These are phyloP conservation scores for Gerosis bhagava DNA, from an alignment of 2,888 invertebrate genomes.

Conservation along the genomic window DNA sequence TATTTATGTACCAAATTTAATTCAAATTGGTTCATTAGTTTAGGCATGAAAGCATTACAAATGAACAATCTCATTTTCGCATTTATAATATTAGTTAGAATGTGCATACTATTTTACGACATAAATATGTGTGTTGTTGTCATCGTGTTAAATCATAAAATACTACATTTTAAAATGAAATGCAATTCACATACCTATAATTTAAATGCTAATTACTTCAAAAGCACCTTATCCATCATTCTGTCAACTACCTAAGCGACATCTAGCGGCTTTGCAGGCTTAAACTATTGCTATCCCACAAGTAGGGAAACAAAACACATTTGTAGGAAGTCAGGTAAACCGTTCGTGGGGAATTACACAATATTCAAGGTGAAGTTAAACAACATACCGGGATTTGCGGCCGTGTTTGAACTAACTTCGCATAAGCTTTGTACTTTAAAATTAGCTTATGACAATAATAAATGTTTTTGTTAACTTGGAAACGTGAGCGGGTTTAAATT, in stretches of 20 bases:
- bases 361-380: slow-evolving; percentile 29
- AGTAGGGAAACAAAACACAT: slow-evolving; percentile 21
- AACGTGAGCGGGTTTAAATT: too few species aligned
- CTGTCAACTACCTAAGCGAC: background rate
- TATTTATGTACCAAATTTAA: too few species aligned
- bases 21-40: too few species aligned
- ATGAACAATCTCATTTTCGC: too few species aligned
- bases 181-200: too few species aligned
- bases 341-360: slow-evolving; percentile 21
- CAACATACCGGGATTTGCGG: slow-evolving; percentile 24
- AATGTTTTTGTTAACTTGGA: slow-evolving; percentile 13
- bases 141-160: too few species aligned
- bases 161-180: too few species aligned
- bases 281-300: slow-evolving; percentile 11
- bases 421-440: slow-evolving; percentile 26
- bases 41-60: too few species aligned
- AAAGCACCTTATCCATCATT: background rate
- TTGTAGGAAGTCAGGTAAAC: slow-evolving; percentile 21
- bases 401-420: slow-evolving; percentile 27
- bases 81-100: too few species aligned
- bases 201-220: background rate
- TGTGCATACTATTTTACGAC: too few species aligned
- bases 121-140: too few species aligned
- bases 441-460: slow-evolving; percentile 27
- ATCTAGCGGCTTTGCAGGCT: slow-evolving; percentile 5